phyloP scores from a whole-genome alignment of 2,113 vertebrate species.

The Isurus oxyrinchus region DNA sequence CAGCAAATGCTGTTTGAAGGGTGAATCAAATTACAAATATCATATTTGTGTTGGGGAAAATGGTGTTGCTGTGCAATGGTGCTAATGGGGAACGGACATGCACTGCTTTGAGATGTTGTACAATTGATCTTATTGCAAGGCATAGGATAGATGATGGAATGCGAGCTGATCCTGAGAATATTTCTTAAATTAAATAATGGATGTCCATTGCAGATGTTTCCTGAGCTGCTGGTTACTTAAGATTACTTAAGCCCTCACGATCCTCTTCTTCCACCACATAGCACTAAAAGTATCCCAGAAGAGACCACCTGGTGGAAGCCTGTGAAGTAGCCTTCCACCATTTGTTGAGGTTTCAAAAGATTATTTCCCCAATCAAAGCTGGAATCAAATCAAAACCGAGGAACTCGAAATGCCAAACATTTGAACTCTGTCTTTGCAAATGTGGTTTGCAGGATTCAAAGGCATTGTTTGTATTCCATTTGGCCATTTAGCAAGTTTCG shows the following conservation, averaged over 20 bases:
- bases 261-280: too few species aligned
- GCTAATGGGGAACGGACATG: not conserved
- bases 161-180: too few species aligned
- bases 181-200: too few species aligned
- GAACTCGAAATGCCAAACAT: not conserved
- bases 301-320: too few species aligned
- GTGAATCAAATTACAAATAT: not conserved
- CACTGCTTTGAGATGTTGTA: not conserved
- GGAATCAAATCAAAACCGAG: not conserved
- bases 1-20: not conserved
- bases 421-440: not conserved
- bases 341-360: too few species aligned
- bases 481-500: not conserved
- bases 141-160: too few species aligned
- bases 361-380: not conserved
- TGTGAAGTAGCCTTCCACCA: too few species aligned
- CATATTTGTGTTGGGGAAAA: not conserved
- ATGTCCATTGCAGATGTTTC: too few species aligned
- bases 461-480: not conserved
- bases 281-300: too few species aligned
- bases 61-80: not conserved
- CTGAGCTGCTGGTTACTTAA: too few species aligned
- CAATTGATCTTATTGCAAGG: not conserved
- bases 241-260: too few species aligned
- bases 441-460: not conserved